Conservation (phyloP, 2,113 vertebrate genomes). For the Oenanthe melanoleuca region DNA sequence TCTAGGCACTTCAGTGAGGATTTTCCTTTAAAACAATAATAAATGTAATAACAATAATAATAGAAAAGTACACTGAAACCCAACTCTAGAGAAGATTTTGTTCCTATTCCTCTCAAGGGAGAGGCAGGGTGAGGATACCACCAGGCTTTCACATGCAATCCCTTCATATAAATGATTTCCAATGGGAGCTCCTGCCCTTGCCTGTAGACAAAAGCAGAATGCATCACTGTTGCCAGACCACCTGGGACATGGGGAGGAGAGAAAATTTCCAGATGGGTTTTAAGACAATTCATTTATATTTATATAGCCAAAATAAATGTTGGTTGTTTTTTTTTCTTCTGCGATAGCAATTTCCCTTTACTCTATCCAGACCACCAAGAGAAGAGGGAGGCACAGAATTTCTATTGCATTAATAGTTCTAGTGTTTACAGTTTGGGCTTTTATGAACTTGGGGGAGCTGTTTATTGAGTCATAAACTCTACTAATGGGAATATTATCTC, state of each 20-base stretch:
- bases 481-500: constrained; percentile 81
- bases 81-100: constrained; percentile 3
- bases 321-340: constrained; percentile 31
- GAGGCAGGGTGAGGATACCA: constrained; percentile 17
- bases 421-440: constrained; percentile 75
- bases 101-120: constrained; percentile 25
- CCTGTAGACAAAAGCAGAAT: constrained; percentile 62
- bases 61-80: background rate
- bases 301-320: constrained; percentile 74
- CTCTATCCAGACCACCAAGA: constrained; percentile 76
- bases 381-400: constrained; percentile 70
- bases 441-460: constrained; percentile 79
- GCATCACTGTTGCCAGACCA: constrained; percentile 61
- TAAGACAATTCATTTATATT: constrained; percentile 75
- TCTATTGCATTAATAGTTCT: constrained; percentile 72
- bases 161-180: constrained; percentile 42
- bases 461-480: constrained; percentile 81
- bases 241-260: constrained; percentile 62
- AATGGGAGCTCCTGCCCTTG: constrained; percentile 45
- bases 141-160: background rate
- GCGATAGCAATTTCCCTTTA: constrained; percentile 68
- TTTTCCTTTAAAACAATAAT: background rate
- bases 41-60: background rate
- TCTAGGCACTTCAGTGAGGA: background rate
- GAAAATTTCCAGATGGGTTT: constrained; percentile 69